phyloP scores from a whole-genome alignment of 2,888 invertebrate species.

The Dynastes hyllus region DNA sequence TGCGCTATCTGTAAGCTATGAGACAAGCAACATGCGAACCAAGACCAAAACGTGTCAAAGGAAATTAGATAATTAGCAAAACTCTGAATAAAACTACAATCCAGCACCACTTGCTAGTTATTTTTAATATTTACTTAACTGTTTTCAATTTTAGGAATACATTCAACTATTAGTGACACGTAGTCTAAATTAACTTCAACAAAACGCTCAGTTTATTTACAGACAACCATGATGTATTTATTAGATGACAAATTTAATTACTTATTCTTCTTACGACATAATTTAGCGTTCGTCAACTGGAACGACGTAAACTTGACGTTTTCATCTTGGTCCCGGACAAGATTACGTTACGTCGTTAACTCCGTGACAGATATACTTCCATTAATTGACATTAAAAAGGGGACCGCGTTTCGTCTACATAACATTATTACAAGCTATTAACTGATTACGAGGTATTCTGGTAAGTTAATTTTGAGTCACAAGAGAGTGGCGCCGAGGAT shows the following conservation, averaged over 20 bases:
- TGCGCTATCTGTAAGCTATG: too few relatives aligned
- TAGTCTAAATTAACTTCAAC: neutral
- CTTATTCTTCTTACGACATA: neutral
- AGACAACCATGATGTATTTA: neutral
- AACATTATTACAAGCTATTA: constrained; percentile 52
- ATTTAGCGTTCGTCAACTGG: constrained; percentile 20
- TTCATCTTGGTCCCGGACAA: constrained; percentile 38
- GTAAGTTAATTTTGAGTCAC: constrained; percentile 39
- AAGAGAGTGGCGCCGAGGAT: constrained; percentile 13
- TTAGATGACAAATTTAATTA: constrained; percentile 24
- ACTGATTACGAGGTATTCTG: constrained; percentile 48
- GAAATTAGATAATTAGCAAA: too few relatives aligned
- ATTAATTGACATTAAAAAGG: constrained; percentile 52
- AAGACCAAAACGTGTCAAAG: too few relatives aligned
- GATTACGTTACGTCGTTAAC: constrained; percentile 43
- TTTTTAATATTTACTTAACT: too few relatives aligned
- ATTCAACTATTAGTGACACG: neutral
- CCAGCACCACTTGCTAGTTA: too few relatives aligned
- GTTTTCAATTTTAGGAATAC: too few relatives aligned
- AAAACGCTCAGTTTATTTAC: neutral
- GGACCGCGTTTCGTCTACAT: constrained; percentile 44
- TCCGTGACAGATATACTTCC: constrained; percentile 45
- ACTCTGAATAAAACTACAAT: too few relatives aligned
- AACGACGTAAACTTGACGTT: constrained; percentile 18
- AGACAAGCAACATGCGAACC: too few relatives aligned